Percentiles rank a stretch among this genome's conserved stretches.
These are phyloP conservation scores for Neodontobutis hainanensis DNA, from an alignment of 2,113 vertebrate genomes.

Conservation along the genomic window DNA sequence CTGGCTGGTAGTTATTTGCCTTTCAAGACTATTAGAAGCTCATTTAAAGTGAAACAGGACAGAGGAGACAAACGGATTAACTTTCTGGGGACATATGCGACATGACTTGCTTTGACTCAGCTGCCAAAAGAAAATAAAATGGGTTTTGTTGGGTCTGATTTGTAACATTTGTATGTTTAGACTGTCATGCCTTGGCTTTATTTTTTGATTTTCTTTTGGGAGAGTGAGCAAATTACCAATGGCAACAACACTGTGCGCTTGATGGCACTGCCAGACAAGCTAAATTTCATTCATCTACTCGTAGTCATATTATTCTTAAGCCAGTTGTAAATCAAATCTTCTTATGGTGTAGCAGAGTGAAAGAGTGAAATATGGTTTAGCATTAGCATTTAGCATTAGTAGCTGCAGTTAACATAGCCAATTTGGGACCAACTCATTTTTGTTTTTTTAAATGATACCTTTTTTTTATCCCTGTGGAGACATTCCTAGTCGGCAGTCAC, in stretches of 20 bases:
- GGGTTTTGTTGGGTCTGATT: slow-evolving; percentile 43
- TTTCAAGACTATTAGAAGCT: slow-evolving; percentile 42
- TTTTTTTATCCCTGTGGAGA: too few relatives aligned
- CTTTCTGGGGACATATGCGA: slow-evolving; percentile 57
- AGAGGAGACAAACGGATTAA: slow-evolving; percentile 60
- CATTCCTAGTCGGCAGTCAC: too few relatives aligned
- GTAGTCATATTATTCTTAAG: slow-evolving; percentile 35
- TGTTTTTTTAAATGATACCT: too few relatives aligned
- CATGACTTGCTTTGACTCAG: slow-evolving; percentile 37
- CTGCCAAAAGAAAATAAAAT: slow-evolving; percentile 41
- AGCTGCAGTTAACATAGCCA: too few relatives aligned
- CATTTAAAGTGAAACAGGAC: slow-evolving; percentile 53
- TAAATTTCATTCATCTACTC: slow-evolving; percentile 43
- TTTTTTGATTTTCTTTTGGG: slow-evolving; percentile 24
- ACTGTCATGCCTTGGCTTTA: slow-evolving; percentile 28
- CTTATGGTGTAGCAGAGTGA: slow-evolving; percentile 27
- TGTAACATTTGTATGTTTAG: slow-evolving; percentile 36
- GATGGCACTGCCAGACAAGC: slow-evolving; percentile 29
- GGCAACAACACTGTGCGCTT: slow-evolving; percentile 10
- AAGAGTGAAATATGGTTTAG: slow-evolving; percentile 19
- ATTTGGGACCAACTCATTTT: too few relatives aligned
- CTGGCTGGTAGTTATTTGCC: slow-evolving; percentile 42
- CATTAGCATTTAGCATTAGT: not conserved
- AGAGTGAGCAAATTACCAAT: slow-evolving; percentile 10
- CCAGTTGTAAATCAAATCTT: slow-evolving; percentile 38